These are phyloP conservation scores for Arizona elegans DNA, from an alignment of 2,113 vertebrate species.

Conservation along the genomic window DNA sequence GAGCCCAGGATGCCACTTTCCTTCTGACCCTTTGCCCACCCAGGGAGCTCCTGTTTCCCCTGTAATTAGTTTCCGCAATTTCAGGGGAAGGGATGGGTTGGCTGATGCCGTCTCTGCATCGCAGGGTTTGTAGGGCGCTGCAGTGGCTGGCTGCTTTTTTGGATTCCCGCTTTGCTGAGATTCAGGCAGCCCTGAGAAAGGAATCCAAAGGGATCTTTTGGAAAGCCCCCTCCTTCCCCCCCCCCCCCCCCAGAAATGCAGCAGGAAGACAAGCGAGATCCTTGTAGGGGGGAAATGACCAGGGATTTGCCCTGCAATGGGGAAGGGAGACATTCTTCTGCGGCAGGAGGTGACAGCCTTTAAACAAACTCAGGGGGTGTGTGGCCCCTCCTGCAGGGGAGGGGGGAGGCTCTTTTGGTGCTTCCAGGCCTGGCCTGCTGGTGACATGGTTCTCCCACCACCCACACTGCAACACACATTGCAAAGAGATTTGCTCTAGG, in stretches of 20 bases:
- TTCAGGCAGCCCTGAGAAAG: background rate
- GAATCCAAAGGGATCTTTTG: background rate
- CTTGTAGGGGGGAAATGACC: background rate
- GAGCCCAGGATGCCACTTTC: background rate
- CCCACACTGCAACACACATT: too few relatives aligned
- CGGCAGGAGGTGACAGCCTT: background rate
- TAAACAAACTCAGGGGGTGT: background rate
- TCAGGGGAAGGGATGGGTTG: background rate
- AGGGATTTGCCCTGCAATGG: background rate
- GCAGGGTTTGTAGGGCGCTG: background rate
- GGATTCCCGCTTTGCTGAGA: background rate
- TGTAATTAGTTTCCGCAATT: background rate
- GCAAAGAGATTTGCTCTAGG: background rate
- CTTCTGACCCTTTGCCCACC: accelerated
- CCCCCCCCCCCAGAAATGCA: background rate
- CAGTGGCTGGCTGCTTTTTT: background rate
- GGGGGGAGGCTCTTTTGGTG: background rate
- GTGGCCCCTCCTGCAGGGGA: background rate
- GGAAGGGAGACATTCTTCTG: background rate
- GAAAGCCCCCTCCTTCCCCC: too few relatives aligned
- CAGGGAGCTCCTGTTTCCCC: background rate
- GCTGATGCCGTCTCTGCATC: background rate
- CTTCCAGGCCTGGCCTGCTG: background rate
- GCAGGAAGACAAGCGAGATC: background rate
- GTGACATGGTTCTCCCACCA: background rate